Conservation (phyloP, 2,113 vertebrate genomes). For the Petrocephalus zakoni region DNA sequence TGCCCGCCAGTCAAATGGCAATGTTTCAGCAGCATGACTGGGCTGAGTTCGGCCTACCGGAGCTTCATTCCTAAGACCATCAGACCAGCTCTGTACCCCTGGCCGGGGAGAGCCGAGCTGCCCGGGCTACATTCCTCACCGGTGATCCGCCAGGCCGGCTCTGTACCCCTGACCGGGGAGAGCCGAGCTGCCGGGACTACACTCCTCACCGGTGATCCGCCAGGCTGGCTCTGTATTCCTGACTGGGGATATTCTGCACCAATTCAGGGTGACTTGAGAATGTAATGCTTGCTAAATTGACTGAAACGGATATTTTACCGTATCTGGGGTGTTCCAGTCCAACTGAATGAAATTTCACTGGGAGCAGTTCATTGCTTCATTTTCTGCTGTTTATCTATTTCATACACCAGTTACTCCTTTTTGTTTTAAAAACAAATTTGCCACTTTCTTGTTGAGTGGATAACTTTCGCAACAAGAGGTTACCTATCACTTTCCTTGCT, state of each 20-base stretch:
- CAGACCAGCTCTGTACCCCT: too few relatives aligned
- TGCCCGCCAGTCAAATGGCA: too few relatives aligned
- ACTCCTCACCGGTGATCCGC: background rate
- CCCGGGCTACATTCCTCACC: background rate
- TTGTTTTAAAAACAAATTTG: background rate
- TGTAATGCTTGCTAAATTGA: background rate
- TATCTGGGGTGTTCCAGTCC: background rate
- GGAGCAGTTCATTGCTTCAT: background rate
- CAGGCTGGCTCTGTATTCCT: background rate
- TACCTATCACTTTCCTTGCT: background rate
- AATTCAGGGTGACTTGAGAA: background rate
- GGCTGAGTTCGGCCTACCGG: too few relatives aligned
- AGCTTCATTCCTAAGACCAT: too few relatives aligned
- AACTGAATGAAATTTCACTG: background rate
- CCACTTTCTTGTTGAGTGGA: background rate
- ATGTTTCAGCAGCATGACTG: too few relatives aligned
- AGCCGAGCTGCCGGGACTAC: too few relatives aligned
- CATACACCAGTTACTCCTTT: background rate
- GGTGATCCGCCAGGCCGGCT: too few relatives aligned
- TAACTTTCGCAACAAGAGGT: background rate
- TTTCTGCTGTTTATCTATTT: background rate
- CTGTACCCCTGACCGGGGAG: too few relatives aligned
- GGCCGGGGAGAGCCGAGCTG: too few relatives aligned
- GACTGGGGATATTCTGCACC: background rate
- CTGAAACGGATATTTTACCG: background rate